phyloP scores from a whole-genome alignment of 2,888 invertebrate species.

The Drosophila flavopinicola region DNA sequence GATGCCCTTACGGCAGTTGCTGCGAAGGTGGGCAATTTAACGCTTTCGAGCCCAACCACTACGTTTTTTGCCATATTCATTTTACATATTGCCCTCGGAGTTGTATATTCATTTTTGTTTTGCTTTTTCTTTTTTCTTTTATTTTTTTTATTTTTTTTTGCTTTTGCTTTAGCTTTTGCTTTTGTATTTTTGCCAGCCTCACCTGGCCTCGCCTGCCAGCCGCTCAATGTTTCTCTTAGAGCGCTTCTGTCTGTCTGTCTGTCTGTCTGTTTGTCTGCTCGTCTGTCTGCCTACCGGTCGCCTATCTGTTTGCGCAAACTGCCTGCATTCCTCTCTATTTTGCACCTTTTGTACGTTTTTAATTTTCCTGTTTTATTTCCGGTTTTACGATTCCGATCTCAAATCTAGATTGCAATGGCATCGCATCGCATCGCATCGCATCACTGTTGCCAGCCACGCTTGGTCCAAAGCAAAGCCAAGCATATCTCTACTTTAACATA shows the following conservation, averaged over 20 bases:
- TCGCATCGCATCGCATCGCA: too few species aligned
- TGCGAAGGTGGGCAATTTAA: constrained; percentile 43
- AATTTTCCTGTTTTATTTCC: constrained; percentile 85
- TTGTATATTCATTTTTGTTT: too few species aligned
- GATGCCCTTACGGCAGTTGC: constrained; percentile 42
- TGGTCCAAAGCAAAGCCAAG: too few species aligned
- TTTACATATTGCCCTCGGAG: constrained; percentile 79
- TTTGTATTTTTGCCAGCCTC: constrained; percentile 65
- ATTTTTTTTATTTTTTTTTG: too few species aligned
- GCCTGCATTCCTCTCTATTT: constrained; percentile 59
- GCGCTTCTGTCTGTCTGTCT: constrained; percentile 46
- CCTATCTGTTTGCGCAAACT: constrained; percentile 71
- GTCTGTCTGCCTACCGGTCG: constrained; percentile 45
- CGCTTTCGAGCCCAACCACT: constrained; percentile 41
- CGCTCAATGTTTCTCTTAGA: constrained; percentile 47
- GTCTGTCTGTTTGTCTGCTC: constrained; percentile 71
- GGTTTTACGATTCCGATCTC: constrained; percentile 84
- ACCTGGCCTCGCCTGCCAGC: constrained; percentile 46
- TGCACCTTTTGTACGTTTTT: constrained; percentile 84
- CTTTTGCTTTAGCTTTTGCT: too few species aligned
- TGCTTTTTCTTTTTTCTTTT: too few species aligned
- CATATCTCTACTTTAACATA: constrained; percentile 45
- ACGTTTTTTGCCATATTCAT: constrained; percentile 66
- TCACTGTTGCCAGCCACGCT: constrained; percentile 31
- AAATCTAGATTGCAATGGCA: constrained; percentile 81